Evolutionary conservation across 2,113 vertebrate species (phyloP).

Genomic region (Petroica traversi): DNA sequence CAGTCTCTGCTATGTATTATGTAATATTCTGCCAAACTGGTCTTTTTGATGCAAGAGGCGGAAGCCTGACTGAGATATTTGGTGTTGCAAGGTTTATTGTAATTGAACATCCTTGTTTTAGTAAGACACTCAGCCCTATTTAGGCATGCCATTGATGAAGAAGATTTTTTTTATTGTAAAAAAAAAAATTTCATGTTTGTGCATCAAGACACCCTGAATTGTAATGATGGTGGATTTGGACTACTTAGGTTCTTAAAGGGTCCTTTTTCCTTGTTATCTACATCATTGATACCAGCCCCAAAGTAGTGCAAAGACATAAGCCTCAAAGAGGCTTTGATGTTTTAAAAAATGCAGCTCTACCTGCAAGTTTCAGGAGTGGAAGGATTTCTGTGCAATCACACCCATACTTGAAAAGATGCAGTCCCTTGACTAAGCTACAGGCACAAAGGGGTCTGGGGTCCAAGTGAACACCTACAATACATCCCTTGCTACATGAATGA

Average conservation of each 20-base stretch:
- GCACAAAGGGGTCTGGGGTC: background rate
- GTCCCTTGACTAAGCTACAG: background rate
- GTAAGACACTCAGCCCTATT: background rate
- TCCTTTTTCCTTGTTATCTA: background rate
- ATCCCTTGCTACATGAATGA: background rate
- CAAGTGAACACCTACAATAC: background rate
- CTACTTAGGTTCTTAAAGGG: background rate
- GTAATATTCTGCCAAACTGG: background rate
- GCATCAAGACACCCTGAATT: background rate
- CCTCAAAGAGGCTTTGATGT: background rate
- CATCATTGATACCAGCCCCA: background rate
- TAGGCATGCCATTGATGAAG: background rate
- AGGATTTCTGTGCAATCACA: background rate
- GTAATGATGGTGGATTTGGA: background rate
- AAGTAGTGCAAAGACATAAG: background rate
- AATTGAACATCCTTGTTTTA: background rate
- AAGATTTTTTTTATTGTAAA: background rate
- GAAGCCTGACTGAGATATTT: background rate
- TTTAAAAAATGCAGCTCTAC: background rate
- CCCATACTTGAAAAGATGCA: background rate
- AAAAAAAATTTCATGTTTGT: background rate
- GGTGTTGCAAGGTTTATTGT: background rate
- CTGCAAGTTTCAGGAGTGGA: background rate
- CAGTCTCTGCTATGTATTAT: background rate
- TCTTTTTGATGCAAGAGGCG: background rate